These are phyloP conservation scores for Platycnemis pennipes DNA, from an alignment of 2,888 invertebrate genomes.

Conservation along the genomic window DNA sequence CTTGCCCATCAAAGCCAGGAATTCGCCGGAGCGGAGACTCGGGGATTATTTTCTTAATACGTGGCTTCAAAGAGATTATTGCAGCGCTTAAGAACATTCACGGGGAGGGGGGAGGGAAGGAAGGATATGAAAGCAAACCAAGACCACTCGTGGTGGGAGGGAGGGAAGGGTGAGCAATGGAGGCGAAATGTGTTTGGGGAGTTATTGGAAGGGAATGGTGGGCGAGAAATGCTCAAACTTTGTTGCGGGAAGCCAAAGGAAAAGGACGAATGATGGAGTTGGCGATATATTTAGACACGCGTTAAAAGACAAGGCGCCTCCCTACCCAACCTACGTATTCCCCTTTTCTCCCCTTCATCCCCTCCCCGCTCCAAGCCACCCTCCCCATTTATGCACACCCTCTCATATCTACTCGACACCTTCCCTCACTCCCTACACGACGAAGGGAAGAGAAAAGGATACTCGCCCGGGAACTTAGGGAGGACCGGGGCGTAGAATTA, in stretches of 20 bases:
- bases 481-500: not conserved
- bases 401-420: constrained; percentile 32
- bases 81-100: not conserved
- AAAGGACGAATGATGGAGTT: constrained; percentile 54
- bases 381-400: constrained; percentile 12
- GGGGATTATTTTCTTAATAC: not conserved
- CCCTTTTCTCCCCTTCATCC: not conserved
- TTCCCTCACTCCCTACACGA: not conserved
- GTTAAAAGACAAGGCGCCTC: constrained; percentile 64
- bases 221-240: constrained; percentile 1
- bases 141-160: too few relatives aligned
- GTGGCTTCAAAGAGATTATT: constrained; percentile 7
- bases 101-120: not conserved
- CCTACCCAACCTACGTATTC: not conserved
- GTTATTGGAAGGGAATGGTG: not conserved
- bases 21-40: not conserved
- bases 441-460: not conserved
- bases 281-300: constrained; percentile 66
- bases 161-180: not conserved
- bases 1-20: not conserved
- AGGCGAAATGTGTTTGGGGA: too few relatives aligned
- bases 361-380: not conserved
- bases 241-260: constrained; percentile 18
- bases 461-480: not conserved
- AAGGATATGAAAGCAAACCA: not conserved